phyloP scores from a whole-genome alignment of 2,888 invertebrate species.

The Blastobasis lacticolella region DNA sequence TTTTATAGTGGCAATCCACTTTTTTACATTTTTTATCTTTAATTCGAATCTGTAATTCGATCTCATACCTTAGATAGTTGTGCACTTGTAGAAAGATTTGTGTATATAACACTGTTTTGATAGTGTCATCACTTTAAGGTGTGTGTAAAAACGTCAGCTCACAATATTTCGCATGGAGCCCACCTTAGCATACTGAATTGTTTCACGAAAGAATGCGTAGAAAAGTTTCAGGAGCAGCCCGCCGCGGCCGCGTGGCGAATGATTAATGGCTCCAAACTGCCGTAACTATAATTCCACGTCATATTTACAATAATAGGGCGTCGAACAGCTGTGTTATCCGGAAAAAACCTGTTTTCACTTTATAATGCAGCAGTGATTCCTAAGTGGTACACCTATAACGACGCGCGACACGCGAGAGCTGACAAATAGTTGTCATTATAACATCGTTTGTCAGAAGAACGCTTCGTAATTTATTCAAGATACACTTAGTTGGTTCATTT shows the following conservation, averaged over 20 bases:
- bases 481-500: constrained; percentile 15
- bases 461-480: constrained; percentile 21
- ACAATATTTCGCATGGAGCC: too few relatives aligned
- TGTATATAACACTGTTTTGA: too few relatives aligned
- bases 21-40: too few relatives aligned
- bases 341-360: constrained; percentile 3
- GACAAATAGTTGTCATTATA: constrained; percentile 27
- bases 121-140: too few relatives aligned
- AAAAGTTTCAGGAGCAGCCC: too few relatives aligned
- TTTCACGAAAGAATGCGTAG: too few relatives aligned
- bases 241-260: background rate
- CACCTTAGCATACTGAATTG: too few relatives aligned
- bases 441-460: constrained; percentile 22
- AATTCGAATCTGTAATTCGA: too few relatives aligned
- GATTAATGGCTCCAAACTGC: background rate
- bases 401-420: constrained; percentile 23
- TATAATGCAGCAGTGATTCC: constrained; percentile 16
- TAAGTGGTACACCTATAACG: constrained; percentile 17
- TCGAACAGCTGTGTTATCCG: background rate
- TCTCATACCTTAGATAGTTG: too few relatives aligned
- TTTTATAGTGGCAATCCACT: too few relatives aligned
- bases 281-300: background rate
- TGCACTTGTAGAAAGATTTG: too few relatives aligned
- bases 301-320: background rate
- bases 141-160: too few relatives aligned